phyloP scores from a whole-genome alignment of 2,113 vertebrate genomes.

The Oxyruncus cristatus region DNA sequence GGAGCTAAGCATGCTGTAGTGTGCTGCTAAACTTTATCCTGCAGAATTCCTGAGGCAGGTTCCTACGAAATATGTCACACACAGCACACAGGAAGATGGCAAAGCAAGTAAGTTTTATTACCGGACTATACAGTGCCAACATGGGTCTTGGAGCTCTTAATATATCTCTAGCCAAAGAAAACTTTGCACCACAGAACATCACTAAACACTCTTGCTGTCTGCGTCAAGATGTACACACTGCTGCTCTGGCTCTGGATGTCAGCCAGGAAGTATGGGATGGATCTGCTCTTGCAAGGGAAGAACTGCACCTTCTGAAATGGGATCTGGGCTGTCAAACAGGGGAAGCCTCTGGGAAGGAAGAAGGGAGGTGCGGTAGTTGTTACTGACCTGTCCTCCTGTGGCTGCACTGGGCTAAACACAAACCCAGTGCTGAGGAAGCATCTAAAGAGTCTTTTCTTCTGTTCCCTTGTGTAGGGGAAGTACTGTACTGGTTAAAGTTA shows the following conservation, averaged over 20 bases:
- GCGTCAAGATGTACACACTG: not conserved
- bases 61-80: not conserved
- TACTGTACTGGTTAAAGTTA: not conserved
- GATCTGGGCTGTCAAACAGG: not conserved
- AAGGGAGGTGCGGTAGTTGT: not conserved
- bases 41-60: not conserved
- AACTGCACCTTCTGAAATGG: not conserved
- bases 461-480: too few species aligned
- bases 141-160: not conserved
- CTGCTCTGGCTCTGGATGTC: not conserved
- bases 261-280: not conserved
- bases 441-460: not conserved
- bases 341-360: not conserved
- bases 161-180: not conserved
- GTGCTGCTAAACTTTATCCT: not conserved
- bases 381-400: not conserved
- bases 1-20: not conserved
- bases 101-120: not conserved
- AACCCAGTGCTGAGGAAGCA: not conserved
- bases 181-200: not conserved
- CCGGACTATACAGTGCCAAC: not conserved
- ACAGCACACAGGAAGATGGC: not conserved
- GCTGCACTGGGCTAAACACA: not conserved
- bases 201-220: accelerated
- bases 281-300: not conserved